Evolutionary conservation across 2,888 invertebrate species (phyloP).

Genomic region (Clanis bilineata): DNA sequence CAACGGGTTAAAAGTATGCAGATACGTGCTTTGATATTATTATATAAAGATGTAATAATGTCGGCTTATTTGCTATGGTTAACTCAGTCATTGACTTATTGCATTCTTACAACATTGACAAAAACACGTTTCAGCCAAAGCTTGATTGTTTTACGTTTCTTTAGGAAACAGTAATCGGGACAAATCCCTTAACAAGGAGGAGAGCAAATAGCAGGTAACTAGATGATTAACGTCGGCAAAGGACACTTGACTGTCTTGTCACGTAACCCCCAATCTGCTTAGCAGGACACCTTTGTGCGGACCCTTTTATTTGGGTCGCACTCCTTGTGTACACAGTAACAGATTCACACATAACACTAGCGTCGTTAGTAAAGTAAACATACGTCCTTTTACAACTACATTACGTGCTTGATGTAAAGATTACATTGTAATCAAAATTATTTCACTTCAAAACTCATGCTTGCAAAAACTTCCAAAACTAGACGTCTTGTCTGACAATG

Average conservation of each 20-base stretch:
- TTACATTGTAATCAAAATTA: neutral
- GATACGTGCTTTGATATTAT: too few species aligned
- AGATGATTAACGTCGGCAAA: slow-evolving; percentile 55
- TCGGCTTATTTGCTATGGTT: too few species aligned
- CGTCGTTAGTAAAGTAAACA: slow-evolving; percentile 52
- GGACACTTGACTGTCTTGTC: slow-evolving; percentile 57
- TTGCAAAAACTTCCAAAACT: slow-evolving; percentile 14
- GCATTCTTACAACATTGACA: too few species aligned
- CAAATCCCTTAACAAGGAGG: slow-evolving; percentile 15
- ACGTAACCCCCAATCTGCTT: slow-evolving; percentile 74
- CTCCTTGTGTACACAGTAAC: slow-evolving; percentile 64
- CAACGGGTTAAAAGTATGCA: too few species aligned
- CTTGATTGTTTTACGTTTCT: neutral
- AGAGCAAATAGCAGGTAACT: slow-evolving; percentile 49
- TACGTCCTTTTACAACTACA: slow-evolving; percentile 30
- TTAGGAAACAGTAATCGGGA: neutral
- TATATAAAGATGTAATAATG: too few species aligned
- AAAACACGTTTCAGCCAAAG: too few species aligned
- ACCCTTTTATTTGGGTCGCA: slow-evolving; percentile 68
- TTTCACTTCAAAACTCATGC: neutral
- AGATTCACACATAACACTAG: slow-evolving; percentile 59
- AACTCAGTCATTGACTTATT: too few species aligned
- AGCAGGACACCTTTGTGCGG: slow-evolving; percentile 68
- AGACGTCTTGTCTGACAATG: slow-evolving; percentile 31
- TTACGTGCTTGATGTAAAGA: slow-evolving; percentile 2